Conservation (phyloP, 2,888 invertebrate genomes). For the Tachystola acroxantha region DNA sequence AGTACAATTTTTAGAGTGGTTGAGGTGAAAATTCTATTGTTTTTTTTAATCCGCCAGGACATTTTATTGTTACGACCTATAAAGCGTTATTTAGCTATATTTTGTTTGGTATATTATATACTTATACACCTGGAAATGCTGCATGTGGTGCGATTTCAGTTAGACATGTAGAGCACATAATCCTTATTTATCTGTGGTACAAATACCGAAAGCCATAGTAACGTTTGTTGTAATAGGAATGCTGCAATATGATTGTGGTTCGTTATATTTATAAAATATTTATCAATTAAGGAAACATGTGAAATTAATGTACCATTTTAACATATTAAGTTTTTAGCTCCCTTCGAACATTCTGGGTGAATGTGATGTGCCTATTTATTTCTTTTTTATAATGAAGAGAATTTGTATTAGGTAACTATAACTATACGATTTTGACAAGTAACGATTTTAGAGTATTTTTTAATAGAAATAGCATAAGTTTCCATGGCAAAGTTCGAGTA, state of each 20-base stretch:
- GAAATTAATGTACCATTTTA: conserved; percentile 52
- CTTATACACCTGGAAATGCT: too few relatives aligned
- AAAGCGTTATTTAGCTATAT: too few relatives aligned
- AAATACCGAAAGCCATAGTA: conserved; percentile 62
- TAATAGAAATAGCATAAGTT: conserved; percentile 33
- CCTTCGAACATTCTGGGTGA: conserved; percentile 57
- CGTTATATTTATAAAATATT: conserved; percentile 49
- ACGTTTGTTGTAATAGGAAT: conserved; percentile 47
- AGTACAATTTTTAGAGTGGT: too few relatives aligned
- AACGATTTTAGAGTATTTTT: conserved; percentile 49
- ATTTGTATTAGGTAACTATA: conserved; percentile 51
- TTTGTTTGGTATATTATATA: too few relatives aligned
- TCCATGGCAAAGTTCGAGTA: conserved; percentile 29
- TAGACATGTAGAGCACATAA: too few relatives aligned
- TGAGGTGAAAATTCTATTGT: too few relatives aligned
- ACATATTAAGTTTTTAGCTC: conserved; percentile 45
- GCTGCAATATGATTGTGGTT: conserved; percentile 66
- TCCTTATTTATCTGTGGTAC: conserved; percentile 51
- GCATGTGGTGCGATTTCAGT: background rate
- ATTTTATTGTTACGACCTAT: too few relatives aligned
- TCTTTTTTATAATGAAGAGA: conserved; percentile 57
- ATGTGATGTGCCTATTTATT: conserved; percentile 74
- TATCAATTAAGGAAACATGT: conserved; percentile 44
- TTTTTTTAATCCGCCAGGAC: too few relatives aligned
- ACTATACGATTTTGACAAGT: conserved; percentile 54